Evolutionary conservation across 92 coral and sea anemone species (phyloP), one percentile per base, ranked within the genome.

Genomic region (Zoanthus sansibaricus): DNA sequence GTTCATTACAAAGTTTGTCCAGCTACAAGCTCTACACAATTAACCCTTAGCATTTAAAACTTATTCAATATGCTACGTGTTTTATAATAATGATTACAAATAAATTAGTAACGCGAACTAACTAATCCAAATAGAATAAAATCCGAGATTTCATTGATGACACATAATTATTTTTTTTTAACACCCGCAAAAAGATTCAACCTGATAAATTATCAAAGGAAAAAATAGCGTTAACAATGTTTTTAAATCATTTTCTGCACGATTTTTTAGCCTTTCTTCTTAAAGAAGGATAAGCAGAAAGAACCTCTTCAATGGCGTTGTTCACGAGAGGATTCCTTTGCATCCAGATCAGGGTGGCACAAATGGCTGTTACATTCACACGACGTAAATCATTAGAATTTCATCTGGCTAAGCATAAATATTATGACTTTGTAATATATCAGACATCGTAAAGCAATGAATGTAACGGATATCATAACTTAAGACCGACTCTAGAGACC

Each of bases 1-100:
- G 84, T 79, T 71, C 84, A 37, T 79, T 79, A 62, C 84, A 79
- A 79, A 79, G 37, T 79, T 61, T n/a, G 33, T 1, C 25, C 59
- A 61, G 46, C 72, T 44, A 61, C 84, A 79, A 79, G 44, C 70
- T 31, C 31, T 54, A 49, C 56, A 46, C 82, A 76, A 18, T 32
- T 76, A 31, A 16, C 42, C 13, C n/a, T 21, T 11, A 15, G 10
- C 10, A 58, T n/a, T 76, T 49, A 20, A 5, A 37, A 4, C 42
- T 4, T 37, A 37, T 37, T 37, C 42, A 51, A 21, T 16, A 2
- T 33, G 45, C 58, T 77, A 77, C 64, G 30, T 55, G 30, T 55
- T 5, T 17, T 11, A 37, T 2, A 56, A 31, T 30, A 79, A 72
- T 45, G 51, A 61, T 78, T 56, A 17, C 72, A 18, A 79, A 79